A percentile compares a stretch with the other conserved stretches of the same genome.
phyloP scores from a whole-genome alignment of 2,113 vertebrate genomes.

The Noctilio leporinus region DNA sequence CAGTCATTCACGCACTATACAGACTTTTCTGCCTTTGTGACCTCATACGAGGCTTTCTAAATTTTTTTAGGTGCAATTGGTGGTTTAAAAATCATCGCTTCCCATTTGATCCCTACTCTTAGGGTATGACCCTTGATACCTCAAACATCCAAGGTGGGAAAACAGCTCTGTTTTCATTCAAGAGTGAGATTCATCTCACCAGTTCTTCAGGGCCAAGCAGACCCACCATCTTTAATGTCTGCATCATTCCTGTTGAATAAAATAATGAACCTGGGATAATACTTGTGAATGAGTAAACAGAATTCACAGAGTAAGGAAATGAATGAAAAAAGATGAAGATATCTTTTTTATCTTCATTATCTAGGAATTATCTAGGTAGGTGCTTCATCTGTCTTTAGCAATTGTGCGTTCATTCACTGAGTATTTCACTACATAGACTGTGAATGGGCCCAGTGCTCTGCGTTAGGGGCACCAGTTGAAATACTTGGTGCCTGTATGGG shows the following conservation, averaged over 20 bases:
- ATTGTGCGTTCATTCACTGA: neutral
- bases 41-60: constrained; percentile 45
- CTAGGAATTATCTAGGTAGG: no score
- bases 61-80: constrained; percentile 18
- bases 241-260: neutral
- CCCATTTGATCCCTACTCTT: neutral
- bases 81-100: neutral
- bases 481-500: neutral
- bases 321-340: no score
- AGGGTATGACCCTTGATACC: neutral
- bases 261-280: neutral
- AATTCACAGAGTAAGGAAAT: neutral
- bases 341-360: no score
- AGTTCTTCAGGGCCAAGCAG: neutral
- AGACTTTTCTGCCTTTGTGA: constrained; percentile 24
- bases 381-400: neutral
- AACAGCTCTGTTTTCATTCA: neutral
- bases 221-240: neutral
- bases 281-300: neutral
- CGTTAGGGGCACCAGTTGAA: neutral
- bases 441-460: neutral
- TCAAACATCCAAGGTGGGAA: neutral
- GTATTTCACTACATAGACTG: neutral
- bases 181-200: neutral
- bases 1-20: rapidly evolving